phyloP scores from a whole-genome alignment of 1,140 invertebrate species.

The Phocides pigmalion region DNA sequence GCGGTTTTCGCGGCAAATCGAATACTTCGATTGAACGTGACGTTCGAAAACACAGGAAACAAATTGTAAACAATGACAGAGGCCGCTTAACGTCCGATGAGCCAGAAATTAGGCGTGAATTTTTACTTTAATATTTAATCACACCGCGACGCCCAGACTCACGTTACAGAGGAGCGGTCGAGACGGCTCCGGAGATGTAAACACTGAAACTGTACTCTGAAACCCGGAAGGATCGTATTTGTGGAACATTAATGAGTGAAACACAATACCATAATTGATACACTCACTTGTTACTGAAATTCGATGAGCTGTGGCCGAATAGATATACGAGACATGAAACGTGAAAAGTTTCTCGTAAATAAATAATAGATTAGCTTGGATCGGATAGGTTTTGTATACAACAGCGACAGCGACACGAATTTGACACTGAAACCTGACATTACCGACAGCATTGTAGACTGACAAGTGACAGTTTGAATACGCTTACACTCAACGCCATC shows the following conservation, averaged over 20 bases:
- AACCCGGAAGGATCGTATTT: constrained; percentile 66
- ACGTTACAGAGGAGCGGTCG: constrained; percentile 25
- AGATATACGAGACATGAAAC: constrained; percentile 61
- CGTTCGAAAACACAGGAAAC: constrained; percentile 66
- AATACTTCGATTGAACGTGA: constrained; percentile 52
- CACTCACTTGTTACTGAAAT: constrained; percentile 63
- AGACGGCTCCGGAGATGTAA: constrained; percentile 49
- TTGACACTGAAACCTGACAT: constrained; percentile 40
- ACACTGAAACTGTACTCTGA: constrained; percentile 61
- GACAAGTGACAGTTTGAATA: constrained; percentile 47
- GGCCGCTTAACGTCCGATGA: constrained; percentile 50
- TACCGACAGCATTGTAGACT: neutral
- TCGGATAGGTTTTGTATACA: constrained; percentile 76
- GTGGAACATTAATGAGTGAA: constrained; percentile 70
- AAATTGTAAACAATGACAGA: constrained; percentile 71
- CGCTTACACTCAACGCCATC: constrained; percentile 56
- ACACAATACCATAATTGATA: constrained; percentile 55
- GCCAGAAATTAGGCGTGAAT: constrained; percentile 45
- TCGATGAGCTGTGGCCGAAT: constrained; percentile 43
- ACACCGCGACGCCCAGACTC: constrained; percentile 32
- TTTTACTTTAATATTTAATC: constrained; percentile 36
- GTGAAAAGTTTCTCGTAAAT: constrained; percentile 73
- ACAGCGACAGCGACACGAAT: constrained; percentile 53
- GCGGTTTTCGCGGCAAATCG: constrained; percentile 26
- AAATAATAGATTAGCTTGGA: constrained; percentile 81